Base-by-base conservation (phyloP, 2,113 vertebrate genomes). In the Zosterops borbonicus region DNA sequence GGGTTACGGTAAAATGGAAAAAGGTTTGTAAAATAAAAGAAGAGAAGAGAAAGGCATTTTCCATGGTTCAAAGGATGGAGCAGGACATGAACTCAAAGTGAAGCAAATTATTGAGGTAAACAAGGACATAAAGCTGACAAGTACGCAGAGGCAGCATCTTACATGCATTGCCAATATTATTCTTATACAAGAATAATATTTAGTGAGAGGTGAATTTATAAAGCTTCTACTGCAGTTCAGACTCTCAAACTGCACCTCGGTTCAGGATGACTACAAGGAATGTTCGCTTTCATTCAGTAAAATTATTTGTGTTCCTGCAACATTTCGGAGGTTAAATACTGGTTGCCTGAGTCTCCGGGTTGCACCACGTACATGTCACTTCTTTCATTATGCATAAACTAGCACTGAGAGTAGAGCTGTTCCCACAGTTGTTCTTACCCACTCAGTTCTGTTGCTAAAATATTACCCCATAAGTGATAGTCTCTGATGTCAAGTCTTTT, bases 381-480 rank as follows among this genome's bases (percentile, higher is more conserved):
- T 96, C 91, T 92, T 95, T 96, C 94, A 95, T 97, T 97, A 94
- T 97, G 96, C 96, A 97, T 97, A 97, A 95, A 94, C 96, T 96
- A 84, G 68, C 7, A 2, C 94, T 67, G 77, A 97, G 94, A 92
- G 89, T 23, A 81, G 96, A 94, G 91, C 96, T 96, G 96, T 91
- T 97, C 96, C 95, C 96, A 96, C 96, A 97, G 96, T 97, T 96
- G 94, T 49, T 97, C 95, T 97, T 97, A 97, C 96, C 96, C 96
- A 97, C 96, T 97, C 96, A 97, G 96, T 97, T 97, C 91, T 97
- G 96, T 97, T 97, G 94, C 96, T 97, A 97, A 97, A 97, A 97
- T 97, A 97, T 95, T 97, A 97, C 96, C 96, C 96, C 95, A 93
- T 97, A 97, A 97, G 96, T 97, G 96, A 97, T 97, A 97, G 96